Percentiles rank a stretch among this genome's conserved stretches.
Conservation (phyloP, 2,888 invertebrate genomes). For the Polylopha cassiicola region DNA sequence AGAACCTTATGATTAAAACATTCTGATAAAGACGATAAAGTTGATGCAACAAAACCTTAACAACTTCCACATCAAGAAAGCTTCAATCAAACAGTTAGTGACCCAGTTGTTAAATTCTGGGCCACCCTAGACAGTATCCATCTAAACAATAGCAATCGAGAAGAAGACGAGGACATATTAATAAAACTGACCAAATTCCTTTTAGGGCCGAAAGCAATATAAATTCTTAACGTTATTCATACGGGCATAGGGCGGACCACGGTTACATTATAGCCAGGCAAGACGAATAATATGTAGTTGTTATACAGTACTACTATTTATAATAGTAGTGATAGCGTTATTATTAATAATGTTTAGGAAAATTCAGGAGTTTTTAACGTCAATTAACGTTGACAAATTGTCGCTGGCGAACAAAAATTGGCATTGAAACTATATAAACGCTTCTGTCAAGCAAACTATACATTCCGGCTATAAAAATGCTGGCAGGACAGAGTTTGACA, state of each 20-base stretch:
- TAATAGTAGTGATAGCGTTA: slow-evolving; percentile 12
- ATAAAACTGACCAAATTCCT: slow-evolving; percentile 42
- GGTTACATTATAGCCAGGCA: slow-evolving; percentile 20
- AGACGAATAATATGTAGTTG: slow-evolving; percentile 19
- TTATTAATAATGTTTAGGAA: no score
- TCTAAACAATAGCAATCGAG: slow-evolving; percentile 12
- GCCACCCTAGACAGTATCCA: slow-evolving; percentile 11
- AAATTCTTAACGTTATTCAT: slow-evolving; percentile 49
- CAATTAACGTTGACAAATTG: no score
- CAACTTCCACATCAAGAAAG: slow-evolving; percentile 1
- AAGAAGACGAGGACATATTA: slow-evolving; percentile 33
- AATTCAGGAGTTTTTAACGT: no score
- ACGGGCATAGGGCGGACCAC: slow-evolving; percentile 16
- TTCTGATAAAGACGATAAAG: no score
- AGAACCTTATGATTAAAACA: no score
- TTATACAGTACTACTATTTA: slow-evolving; percentile 15
- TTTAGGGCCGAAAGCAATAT: slow-evolving; percentile 40
- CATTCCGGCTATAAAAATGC: no score
- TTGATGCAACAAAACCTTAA: no score
- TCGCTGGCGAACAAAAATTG: no score
- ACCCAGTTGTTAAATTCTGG: slow-evolving; percentile 6
- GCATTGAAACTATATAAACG: no score
- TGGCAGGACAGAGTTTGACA: no score
- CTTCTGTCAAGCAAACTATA: no score
- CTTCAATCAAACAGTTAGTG: slow-evolving; percentile 12